Evolutionary conservation across 2,888 invertebrate genomes (phyloP).

Genomic region (Apamea monoglypha): DNA sequence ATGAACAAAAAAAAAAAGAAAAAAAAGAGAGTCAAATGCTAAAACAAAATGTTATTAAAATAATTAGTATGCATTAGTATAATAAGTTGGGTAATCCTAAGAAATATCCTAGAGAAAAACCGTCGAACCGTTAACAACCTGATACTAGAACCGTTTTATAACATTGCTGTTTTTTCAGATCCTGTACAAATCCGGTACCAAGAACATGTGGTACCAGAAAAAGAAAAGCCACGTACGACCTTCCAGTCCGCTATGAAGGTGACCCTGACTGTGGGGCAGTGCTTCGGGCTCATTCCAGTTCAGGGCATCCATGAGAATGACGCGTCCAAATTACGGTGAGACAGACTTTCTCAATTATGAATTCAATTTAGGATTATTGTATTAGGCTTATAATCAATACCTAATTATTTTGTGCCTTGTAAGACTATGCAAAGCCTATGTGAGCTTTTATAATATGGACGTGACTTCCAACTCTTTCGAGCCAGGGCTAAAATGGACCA

Average conservation of each 20-base stretch:
- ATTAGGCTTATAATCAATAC: not conserved
- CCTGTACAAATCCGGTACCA: conserved; percentile 55
- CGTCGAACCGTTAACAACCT: not conserved
- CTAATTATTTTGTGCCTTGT: not conserved
- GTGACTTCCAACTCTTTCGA: no score
- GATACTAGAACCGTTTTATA: not conserved
- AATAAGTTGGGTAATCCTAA: not conserved
- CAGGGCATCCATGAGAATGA: conserved; percentile 74
- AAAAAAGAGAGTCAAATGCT: no score
- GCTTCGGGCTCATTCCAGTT: conserved; percentile 79
- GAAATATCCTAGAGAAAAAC: not conserved
- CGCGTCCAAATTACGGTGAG: conserved; percentile 70
- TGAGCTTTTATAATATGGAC: no score
- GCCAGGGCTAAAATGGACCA: no score
- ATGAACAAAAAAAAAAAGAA: no score
- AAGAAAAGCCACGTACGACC: conserved; percentile 66
- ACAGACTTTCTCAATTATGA: not conserved
- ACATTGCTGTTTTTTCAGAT: conserved; percentile 63
- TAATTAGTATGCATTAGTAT: not conserved
- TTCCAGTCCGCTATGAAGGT: conserved; percentile 78
- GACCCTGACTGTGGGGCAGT: conserved; percentile 76
- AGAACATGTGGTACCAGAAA: conserved; percentile 44
- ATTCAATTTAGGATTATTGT: not conserved
- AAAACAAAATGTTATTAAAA: no score
- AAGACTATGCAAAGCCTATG: not conserved